Evolutionary conservation across 2,113 vertebrate species (phyloP).

Genomic region (Colaptes auratus): DNA sequence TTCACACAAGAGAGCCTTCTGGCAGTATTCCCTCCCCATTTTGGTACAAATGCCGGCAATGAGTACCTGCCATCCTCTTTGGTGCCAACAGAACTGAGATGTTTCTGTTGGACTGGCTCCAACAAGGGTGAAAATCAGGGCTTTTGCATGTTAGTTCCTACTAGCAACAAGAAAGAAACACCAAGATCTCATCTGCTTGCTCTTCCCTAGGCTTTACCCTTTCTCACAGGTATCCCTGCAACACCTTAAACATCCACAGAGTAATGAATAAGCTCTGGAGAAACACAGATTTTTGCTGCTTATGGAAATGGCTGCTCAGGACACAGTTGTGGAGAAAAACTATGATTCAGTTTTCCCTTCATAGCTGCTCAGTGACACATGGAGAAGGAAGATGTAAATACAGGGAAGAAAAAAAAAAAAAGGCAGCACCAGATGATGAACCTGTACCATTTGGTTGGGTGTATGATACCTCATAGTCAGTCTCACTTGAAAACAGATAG

Average conservation of each 20-base stretch:
- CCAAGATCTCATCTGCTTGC: background rate
- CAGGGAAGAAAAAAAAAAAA: background rate
- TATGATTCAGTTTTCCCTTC: background rate
- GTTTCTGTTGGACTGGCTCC: background rate
- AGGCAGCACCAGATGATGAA: background rate
- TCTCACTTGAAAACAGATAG: background rate
- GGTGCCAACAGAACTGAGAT: background rate
- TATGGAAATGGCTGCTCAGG: background rate
- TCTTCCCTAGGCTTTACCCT: background rate
- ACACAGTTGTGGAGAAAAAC: background rate
- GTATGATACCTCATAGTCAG: background rate
- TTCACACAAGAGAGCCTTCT: background rate
- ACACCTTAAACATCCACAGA: background rate
- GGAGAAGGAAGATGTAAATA: background rate
- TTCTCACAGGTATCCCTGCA: background rate
- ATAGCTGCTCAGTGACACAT: background rate
- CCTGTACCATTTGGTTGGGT: background rate
- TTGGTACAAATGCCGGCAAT: background rate
- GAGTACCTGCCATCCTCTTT: background rate
- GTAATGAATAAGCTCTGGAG: background rate
- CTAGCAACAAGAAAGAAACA: background rate
- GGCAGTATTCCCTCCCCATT: background rate
- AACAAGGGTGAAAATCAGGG: background rate
- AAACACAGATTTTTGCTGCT: background rate
- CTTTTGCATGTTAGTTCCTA: background rate